Base-by-base conservation (phyloP, 2,113 vertebrate species). In the Pangasianodon hypophthalmus region DNA sequence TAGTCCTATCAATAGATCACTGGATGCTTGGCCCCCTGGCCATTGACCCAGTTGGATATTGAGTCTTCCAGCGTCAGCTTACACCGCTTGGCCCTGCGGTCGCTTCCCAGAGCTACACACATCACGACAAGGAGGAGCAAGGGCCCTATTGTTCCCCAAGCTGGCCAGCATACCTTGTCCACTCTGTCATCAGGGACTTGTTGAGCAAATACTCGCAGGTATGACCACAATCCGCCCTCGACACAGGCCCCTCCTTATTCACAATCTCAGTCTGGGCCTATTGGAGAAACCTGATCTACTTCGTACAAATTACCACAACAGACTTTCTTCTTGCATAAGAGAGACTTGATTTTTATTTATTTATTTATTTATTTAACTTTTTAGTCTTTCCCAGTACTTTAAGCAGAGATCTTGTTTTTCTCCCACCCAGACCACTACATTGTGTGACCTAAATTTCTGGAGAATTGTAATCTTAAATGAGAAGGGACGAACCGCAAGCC, bases 171-270 rank as follows among this genome's bases (percentile, higher is more conserved):
- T 86, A 87, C 91, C 86, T 21, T 90, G 88, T 85, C 91, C 67
- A 56, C 83, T 93, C 91, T 93, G 91, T 93, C 92, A 93, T 93
- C 91, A n/a, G 88, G 84, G 91, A 91, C 90, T 91, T 92, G 90
- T 93, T 90, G 87, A 91, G 91, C 87, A 90, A 93, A 93, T 90
- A 91, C 88, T 77, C 86, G 85, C 91, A 91, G 90, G 87, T 91
- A 91, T 91, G 90, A 92, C 90, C 85, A 62, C 87, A 91, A 89
- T 90, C 87, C 71, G 52, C 87, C 87, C 75, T 54, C 56, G 58
- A 81, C 52, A 46, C 58, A 50, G 37, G 48, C 54, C 79, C 26
- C 79, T 91, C 52, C 64, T 81, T 67, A 77, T 69, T 69, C 77
- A 44, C 54, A 88, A 88, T 87, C 87, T 90, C 29, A 41, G 54